Percentiles rank a stretch among this genome's conserved stretches.
Conservation (phyloP, 1,140 invertebrate genomes). For the Halesus radiatus region DNA sequence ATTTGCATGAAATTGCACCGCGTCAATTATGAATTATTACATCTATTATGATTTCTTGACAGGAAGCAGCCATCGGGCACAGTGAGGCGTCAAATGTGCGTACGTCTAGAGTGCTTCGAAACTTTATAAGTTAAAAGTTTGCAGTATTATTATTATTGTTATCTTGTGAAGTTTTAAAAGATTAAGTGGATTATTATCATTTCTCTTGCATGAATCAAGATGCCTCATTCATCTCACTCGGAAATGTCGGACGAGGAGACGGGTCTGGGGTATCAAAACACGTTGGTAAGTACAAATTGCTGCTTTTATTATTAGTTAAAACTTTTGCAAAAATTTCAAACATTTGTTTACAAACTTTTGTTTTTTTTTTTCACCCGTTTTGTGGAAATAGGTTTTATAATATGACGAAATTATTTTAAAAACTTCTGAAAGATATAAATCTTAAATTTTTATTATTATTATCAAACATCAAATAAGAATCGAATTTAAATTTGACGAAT, state of each 20-base stretch:
- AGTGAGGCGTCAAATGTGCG: constrained; percentile 36
- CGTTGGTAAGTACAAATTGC: constrained; percentile 77
- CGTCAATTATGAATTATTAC: constrained; percentile 50
- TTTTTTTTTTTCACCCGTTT: too few relatives aligned
- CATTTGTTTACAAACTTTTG: too few relatives aligned
- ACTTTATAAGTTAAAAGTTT: constrained; percentile 1
- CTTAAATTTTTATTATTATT: too few relatives aligned
- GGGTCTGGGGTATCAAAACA: constrained; percentile 84
- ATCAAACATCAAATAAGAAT: too few relatives aligned
- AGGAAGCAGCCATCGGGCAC: constrained; percentile 34
- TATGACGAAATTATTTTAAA: too few relatives aligned
- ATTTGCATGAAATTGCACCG: constrained; percentile 49
- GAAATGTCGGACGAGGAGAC: constrained; percentile 73
- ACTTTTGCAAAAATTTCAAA: background rate
- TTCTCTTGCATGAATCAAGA: constrained; percentile 51
- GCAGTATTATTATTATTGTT: constrained; percentile 35
- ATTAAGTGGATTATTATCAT: background rate
- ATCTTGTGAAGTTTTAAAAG: constrained; percentile 18
- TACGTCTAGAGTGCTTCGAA: constrained; percentile 6
- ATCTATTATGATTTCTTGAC: constrained; percentile 47
- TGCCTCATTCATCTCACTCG: constrained; percentile 58
- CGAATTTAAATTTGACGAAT: too few relatives aligned
- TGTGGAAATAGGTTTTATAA: too few relatives aligned
- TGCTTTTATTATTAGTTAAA: background rate
- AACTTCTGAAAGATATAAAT: too few relatives aligned